Conservation (phyloP, 2,797 vertebrate species). For the Alauda arvensis region DNA sequence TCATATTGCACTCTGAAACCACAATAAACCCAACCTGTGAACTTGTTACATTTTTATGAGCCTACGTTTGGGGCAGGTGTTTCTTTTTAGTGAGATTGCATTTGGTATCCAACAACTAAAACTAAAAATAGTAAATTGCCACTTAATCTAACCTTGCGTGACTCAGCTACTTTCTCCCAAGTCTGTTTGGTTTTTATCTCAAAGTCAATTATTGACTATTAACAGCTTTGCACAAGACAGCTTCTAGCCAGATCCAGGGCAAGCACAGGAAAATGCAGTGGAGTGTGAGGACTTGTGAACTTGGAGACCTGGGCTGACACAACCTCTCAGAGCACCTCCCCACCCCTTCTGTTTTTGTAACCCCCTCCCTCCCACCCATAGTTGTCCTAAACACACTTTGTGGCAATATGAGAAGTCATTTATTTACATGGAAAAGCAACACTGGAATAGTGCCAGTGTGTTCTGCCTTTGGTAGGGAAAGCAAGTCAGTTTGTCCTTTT, state of each 20-base stretch:
- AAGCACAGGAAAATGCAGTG: background rate
- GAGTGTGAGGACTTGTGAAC: background rate
- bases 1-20: background rate
- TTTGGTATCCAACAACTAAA: background rate
- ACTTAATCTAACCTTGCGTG: background rate
- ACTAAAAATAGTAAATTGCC: background rate
- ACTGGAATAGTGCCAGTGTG: background rate
- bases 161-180: background rate
- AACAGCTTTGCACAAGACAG: background rate
- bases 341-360: background rate
- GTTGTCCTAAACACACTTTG: background rate
- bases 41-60: background rate
- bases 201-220: background rate
- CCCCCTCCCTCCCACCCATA: background rate
- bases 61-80: background rate
- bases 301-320: background rate
- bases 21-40: background rate
- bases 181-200: background rate
- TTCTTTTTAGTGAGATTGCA: background rate
- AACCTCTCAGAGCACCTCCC: background rate
- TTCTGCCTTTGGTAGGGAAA: background rate
- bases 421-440: background rate
- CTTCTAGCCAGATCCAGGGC: background rate
- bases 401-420: background rate
- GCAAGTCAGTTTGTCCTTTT: background rate